These are phyloP conservation scores for Cryptotis parvus DNA, from an alignment of 2,113 vertebrate genomes.

Conservation along the genomic window DNA sequence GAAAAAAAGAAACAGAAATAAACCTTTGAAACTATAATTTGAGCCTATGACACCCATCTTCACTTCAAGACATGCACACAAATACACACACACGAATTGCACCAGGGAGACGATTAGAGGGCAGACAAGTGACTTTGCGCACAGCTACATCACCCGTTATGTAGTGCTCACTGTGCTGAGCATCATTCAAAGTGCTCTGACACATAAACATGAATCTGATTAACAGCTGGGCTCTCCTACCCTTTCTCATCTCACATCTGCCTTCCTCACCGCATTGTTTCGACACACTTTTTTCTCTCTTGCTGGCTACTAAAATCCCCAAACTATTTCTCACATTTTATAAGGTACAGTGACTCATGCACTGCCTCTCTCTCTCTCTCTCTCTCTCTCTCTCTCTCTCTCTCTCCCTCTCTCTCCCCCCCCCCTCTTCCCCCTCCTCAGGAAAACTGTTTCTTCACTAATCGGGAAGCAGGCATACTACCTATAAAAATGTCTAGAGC, in stretches of 20 bases:
- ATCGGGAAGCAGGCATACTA: too few relatives aligned
- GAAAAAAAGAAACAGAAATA: constrained; percentile 37
- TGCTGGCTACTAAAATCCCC: background rate
- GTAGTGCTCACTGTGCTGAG: background rate
- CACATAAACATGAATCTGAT: background rate
- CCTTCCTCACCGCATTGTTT: background rate
- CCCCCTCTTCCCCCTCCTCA: background rate
- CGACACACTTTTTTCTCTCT: background rate
- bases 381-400: too few relatives aligned
- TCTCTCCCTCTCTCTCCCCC: too few relatives aligned
- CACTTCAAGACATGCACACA: background rate
- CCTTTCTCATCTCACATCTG: background rate
- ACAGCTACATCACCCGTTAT: background rate
- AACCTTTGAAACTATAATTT: background rate
- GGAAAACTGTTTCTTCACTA: too few relatives aligned
- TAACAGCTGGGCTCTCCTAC: background rate
- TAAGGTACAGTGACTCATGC: background rate
- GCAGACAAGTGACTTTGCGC: too few relatives aligned
- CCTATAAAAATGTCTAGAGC: too few relatives aligned
- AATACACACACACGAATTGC: background rate
- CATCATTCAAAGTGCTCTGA: background rate
- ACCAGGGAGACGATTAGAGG: too few relatives aligned
- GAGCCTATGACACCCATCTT: background rate
- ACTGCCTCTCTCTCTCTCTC: too few relatives aligned
- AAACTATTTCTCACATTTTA: background rate